Evolutionary conservation across 2,888 invertebrate genomes (phyloP).

Genomic region (Metellina segmentata): DNA sequence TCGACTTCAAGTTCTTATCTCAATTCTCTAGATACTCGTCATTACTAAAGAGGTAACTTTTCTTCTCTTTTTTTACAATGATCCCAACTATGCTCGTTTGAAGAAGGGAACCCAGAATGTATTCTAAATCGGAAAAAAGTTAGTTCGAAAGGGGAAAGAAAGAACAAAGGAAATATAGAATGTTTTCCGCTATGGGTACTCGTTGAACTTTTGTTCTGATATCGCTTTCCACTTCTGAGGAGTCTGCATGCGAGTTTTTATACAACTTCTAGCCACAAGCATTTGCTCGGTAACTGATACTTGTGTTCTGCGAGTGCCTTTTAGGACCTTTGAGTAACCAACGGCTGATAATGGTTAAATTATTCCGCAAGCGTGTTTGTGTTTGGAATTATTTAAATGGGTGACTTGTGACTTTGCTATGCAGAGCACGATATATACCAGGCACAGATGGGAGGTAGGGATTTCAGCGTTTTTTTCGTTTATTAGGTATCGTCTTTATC

Average conservation of each 20-base stretch:
- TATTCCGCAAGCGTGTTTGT: not conserved
- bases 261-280: not conserved
- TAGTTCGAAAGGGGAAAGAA: slow-evolving; percentile 35
- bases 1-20: slow-evolving; percentile 45
- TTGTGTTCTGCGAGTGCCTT: not conserved
- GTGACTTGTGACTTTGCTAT: not conserved
- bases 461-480: too few relatives aligned
- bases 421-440: too few relatives aligned
- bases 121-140: slow-evolving; percentile 43
- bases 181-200: slow-evolving; percentile 4
- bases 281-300: not conserved
- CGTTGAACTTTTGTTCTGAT: not conserved
- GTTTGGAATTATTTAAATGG: not conserved
- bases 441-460: too few relatives aligned
- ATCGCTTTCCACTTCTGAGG: not conserved
- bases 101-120: slow-evolving; percentile 33
- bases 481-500: too few relatives aligned
- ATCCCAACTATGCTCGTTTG: slow-evolving; percentile 8
- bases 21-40: slow-evolving; percentile 50
- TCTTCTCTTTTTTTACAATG: slow-evolving; percentile 18
- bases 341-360: not conserved
- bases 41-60: slow-evolving; percentile 57
- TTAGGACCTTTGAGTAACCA: not conserved
- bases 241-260: not conserved
- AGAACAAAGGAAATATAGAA: slow-evolving; percentile 29